A percentile compares a stretch with the other conserved stretches of the same genome.
Conservation (phyloP, 2,113 vertebrate species). For the Proterorhinus semilunaris region DNA sequence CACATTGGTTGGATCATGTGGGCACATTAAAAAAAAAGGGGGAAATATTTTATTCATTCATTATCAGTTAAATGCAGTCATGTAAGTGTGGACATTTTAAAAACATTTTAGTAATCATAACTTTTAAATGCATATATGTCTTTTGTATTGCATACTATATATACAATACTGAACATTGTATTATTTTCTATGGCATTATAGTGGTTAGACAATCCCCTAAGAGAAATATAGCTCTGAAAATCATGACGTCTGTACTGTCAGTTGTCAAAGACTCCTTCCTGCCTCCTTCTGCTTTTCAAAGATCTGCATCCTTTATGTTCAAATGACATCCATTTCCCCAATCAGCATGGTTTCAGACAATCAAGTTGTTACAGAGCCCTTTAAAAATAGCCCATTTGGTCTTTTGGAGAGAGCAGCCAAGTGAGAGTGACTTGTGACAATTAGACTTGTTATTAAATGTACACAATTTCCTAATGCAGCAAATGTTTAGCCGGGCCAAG, state of each 20-base stretch:
- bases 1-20: too few relatives aligned
- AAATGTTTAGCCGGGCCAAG: slow-evolving; percentile 76
- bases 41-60: too few relatives aligned
- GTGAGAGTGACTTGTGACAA: slow-evolving; percentile 68
- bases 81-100: too few relatives aligned
- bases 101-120: too few relatives aligned
- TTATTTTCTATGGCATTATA: too few relatives aligned
- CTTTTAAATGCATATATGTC: too few relatives aligned
- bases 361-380: slow-evolving; percentile 35
- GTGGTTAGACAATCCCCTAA: too few relatives aligned
- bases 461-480: slow-evolving; percentile 79
- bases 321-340: slow-evolving; percentile 59
- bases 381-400: slow-evolving; percentile 65
- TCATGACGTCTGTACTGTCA: background rate
- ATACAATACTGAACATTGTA: too few relatives aligned
- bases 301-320: slow-evolving; percentile 31
- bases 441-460: slow-evolving; percentile 81
- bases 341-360: slow-evolving; percentile 45
- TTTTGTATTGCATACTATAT: too few relatives aligned
- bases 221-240: background rate
- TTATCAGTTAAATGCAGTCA: too few relatives aligned
- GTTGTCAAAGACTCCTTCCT: slow-evolving; percentile 2
- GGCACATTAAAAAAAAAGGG: too few relatives aligned
- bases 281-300: slow-evolving; percentile 29
- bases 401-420: slow-evolving; percentile 55